These are phyloP conservation scores for Capreolus pygargus DNA, from an alignment of 2,113 vertebrate genomes.

Conservation along the genomic window DNA sequence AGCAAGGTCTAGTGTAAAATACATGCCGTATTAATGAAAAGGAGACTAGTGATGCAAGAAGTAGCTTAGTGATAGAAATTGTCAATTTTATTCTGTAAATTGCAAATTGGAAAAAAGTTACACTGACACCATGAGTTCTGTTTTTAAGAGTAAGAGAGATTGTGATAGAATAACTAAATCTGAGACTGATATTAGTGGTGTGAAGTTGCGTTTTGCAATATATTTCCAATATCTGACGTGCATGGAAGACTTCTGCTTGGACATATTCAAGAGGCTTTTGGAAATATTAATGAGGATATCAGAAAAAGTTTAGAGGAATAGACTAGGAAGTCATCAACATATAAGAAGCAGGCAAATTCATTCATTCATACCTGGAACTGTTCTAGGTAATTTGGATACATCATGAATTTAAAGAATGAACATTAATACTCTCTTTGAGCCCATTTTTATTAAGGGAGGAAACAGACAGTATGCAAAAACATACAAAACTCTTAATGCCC, in stretches of 20 bases:
- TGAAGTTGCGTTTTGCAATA: neutral
- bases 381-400: neutral
- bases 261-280: neutral
- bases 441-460: neutral
- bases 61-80: neutral
- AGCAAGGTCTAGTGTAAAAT: neutral
- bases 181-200: neutral
- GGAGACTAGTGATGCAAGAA: neutral
- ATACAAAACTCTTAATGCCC: neutral
- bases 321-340: neutral
- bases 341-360: neutral
- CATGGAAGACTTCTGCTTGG: neutral
- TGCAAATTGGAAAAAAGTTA: neutral
- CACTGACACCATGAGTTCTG: neutral
- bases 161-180: neutral
- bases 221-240: neutral
- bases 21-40: neutral
- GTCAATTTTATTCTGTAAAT: neutral
- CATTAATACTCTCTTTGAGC: neutral
- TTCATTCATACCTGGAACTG: neutral
- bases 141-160: neutral
- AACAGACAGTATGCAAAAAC: neutral
- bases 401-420: neutral
- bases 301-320: neutral
- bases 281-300: neutral